Evolutionary conservation across 2,888 invertebrate genomes (phyloP).

Genomic region (Pachycephus smyrnensis): DNA sequence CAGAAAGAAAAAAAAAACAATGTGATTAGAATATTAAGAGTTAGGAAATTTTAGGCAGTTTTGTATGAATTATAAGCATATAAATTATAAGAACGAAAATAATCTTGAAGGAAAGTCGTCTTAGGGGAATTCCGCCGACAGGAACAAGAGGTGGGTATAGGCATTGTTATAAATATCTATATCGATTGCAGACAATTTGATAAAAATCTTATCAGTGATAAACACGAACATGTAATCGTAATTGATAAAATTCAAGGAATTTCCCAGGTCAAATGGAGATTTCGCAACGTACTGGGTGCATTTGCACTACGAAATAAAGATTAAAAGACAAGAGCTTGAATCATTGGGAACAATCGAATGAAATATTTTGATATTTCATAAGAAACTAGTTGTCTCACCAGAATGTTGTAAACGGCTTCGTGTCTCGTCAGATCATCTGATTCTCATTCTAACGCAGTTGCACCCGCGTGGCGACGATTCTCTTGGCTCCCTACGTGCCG

Average conservation of each 20-base stretch:
- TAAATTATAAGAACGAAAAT: background rate
- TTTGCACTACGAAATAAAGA: background rate
- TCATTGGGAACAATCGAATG: background rate
- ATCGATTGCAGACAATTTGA: background rate
- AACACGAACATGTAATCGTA: background rate
- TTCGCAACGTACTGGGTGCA: background rate
- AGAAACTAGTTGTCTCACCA: background rate
- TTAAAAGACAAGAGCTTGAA: background rate
- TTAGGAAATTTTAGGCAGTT: background rate
- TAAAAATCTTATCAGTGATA: background rate
- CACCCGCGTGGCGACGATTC: background rate
- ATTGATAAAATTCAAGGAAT: background rate
- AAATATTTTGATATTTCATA: background rate
- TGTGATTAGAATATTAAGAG: background rate
- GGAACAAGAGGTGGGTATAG: background rate
- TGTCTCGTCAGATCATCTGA: conserved; percentile 2
- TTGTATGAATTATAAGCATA: background rate
- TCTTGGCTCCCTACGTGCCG: background rate
- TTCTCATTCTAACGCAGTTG: background rate
- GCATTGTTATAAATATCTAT: background rate
- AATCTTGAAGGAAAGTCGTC: background rate
- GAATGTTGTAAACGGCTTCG: background rate
- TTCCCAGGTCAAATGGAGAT: background rate
- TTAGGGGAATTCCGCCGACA: background rate
- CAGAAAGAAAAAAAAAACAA: background rate